Evolutionary conservation across 1,140 invertebrate genomes (phyloP).

Genomic region (Zaprionus vittiger): DNA sequence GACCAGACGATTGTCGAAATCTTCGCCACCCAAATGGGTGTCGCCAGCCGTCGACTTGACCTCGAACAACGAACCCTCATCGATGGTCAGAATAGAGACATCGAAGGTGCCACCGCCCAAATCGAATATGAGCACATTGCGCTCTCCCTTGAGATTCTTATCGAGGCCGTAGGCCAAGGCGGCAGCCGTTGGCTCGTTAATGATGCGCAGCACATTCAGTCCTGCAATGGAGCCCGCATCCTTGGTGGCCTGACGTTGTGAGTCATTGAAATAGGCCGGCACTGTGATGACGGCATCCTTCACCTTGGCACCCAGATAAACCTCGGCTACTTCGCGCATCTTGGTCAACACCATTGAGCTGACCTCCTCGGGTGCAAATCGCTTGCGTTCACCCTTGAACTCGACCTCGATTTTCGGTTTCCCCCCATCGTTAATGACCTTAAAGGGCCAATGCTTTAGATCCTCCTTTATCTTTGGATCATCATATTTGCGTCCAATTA

Average conservation of each 20-base stretch:
- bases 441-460: constrained; percentile 93
- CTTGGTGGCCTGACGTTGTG: constrained; percentile 89
- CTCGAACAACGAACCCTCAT: constrained; percentile 92
- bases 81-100: constrained; percentile 94
- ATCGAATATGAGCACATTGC: constrained; percentile 91
- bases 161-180: constrained; percentile 94
- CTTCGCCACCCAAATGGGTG: constrained; percentile 90
- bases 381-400: constrained; percentile 91
- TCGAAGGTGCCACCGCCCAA: constrained; percentile 92
- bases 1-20: constrained; percentile 93
- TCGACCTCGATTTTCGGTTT: constrained; percentile 92
- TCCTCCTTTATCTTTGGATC: constrained; percentile 91
- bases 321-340: constrained; percentile 89
- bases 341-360: constrained; percentile 94
- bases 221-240: constrained; percentile 91
- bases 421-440: constrained; percentile 88
- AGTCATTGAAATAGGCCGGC: constrained; percentile 89
- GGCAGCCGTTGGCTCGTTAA: constrained; percentile 92
- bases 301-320: constrained; percentile 86
- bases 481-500: constrained; percentile 91
- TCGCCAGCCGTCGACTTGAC: constrained; percentile 92
- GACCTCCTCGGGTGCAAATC: constrained; percentile 93
- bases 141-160: constrained; percentile 92
- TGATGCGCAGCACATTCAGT: constrained; percentile 93
- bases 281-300: constrained; percentile 89